A percentile compares a stretch with the other conserved stretches of the same genome.
phyloP scores from a whole-genome alignment of 2,113 vertebrate genomes.

The Varanus komodoensis region DNA sequence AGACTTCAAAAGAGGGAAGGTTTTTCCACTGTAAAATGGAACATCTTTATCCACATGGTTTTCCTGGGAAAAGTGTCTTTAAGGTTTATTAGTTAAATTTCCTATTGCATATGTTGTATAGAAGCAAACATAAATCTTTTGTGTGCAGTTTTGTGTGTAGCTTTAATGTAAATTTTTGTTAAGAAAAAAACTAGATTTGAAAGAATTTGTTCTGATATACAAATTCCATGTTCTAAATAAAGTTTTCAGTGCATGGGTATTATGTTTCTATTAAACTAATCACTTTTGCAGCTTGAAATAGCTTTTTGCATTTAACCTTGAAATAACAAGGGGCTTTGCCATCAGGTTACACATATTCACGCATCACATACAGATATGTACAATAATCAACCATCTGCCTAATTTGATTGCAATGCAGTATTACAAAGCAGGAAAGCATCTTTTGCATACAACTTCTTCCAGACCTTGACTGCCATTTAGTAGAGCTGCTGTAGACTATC shows the following conservation, averaged over 20 bases:
- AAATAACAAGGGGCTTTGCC: not conserved
- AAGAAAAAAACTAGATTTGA: not conserved
- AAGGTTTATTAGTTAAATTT: not conserved
- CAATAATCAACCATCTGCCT: too few relatives aligned
- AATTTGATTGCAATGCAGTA: not conserved
- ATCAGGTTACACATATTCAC: not conserved
- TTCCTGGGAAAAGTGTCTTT: not conserved
- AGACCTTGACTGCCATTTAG: not conserved
- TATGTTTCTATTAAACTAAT: not conserved
- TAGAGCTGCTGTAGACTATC: not conserved
- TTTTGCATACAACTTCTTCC: not conserved
- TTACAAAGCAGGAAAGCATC: not conserved
- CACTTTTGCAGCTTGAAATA: not conserved
- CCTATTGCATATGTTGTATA: not conserved
- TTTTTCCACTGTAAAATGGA: not conserved
- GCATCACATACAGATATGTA: not conserved
- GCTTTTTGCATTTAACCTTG: not conserved
- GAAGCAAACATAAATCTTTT: not conserved
- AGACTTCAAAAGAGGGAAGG: not conserved
- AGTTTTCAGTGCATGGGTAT: not conserved
- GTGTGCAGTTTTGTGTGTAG: too few relatives aligned
- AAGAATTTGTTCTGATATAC: not conserved
- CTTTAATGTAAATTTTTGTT: not conserved
- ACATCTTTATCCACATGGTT: not conserved
- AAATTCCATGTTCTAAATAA: not conserved